Evolutionary conservation across 2,113 vertebrate genomes (phyloP).

Genomic region (Capreolus pygargus): DNA sequence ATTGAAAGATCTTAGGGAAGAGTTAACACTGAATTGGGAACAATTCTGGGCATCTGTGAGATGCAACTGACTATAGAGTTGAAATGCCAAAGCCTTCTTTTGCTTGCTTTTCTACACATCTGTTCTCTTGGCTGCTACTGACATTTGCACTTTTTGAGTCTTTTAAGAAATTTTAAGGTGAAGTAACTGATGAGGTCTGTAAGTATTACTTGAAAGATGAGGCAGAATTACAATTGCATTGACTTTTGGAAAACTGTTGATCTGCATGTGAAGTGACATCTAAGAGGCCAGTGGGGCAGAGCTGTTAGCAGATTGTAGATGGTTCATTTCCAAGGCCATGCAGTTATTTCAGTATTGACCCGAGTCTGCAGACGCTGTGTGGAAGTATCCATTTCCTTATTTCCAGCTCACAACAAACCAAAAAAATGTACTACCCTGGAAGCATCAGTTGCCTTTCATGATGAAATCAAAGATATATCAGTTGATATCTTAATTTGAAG

Average conservation of each 20-base stretch:
- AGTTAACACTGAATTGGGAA: not conserved
- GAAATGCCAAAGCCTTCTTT: not conserved
- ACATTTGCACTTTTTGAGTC: not conserved
- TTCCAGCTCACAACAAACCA: not conserved
- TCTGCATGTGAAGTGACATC: not conserved
- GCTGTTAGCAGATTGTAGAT: not conserved
- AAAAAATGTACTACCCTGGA: not conserved
- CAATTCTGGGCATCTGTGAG: not conserved
- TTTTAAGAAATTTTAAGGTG: conserved; percentile 10
- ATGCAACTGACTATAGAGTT: not conserved
- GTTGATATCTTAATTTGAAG: conserved; percentile 32
- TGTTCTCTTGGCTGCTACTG: not conserved
- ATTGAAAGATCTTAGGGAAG: not conserved
- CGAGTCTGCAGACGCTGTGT: not conserved
- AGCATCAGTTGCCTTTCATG: conserved; percentile 14
- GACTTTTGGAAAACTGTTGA: not conserved
- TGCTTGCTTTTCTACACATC: not conserved
- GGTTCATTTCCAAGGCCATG: not conserved
- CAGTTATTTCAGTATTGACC: not conserved
- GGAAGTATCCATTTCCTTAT: not conserved
- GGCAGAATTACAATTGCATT: not conserved
- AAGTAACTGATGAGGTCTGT: not conserved
- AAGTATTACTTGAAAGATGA: not conserved
- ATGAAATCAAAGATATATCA: conserved; percentile 21
- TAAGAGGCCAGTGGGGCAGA: not conserved